phyloP scores from a whole-genome alignment of 2,888 invertebrate genomes.

The Anthrax anthrax region DNA sequence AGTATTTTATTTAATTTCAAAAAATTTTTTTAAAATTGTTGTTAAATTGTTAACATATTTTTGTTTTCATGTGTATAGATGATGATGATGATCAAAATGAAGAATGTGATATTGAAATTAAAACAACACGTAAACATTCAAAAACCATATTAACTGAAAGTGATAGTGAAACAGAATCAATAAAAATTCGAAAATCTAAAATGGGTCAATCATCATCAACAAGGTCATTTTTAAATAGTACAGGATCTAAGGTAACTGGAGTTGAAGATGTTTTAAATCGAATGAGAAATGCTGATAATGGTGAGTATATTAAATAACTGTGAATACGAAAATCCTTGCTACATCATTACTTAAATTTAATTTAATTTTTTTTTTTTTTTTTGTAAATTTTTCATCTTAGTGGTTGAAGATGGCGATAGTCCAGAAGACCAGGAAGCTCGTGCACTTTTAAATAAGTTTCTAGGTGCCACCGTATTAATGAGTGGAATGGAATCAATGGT shows the following conservation, averaged over 20 bases:
- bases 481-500: conserved; percentile 52
- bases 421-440: conserved; percentile 57
- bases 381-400: conserved; percentile 30
- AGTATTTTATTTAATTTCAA: too few relatives aligned
- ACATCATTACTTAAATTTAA: background rate
- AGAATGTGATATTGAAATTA: conserved; percentile 17
- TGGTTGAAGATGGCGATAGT: conserved; percentile 49
- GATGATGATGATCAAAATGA: conserved; percentile 13
- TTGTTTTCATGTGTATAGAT: too few relatives aligned
- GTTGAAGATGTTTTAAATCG: conserved; percentile 61
- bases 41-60: too few relatives aligned
- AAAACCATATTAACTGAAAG: conserved; percentile 16
- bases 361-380: background rate
- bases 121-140: conserved; percentile 16
- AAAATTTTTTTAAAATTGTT: too few relatives aligned
- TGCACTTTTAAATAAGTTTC: conserved; percentile 65
- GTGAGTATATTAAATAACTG: conserved; percentile 25
- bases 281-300: conserved; percentile 63
- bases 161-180: conserved; percentile 21
- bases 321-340: background rate
- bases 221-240: conserved; percentile 55
- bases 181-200: conserved; percentile 15
- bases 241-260: conserved; percentile 50
- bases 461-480: conserved; percentile 67
- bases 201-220: conserved; percentile 17